phyloP scores from a whole-genome alignment of 2,113 vertebrate genomes.

The Microcebus murinus region DNA sequence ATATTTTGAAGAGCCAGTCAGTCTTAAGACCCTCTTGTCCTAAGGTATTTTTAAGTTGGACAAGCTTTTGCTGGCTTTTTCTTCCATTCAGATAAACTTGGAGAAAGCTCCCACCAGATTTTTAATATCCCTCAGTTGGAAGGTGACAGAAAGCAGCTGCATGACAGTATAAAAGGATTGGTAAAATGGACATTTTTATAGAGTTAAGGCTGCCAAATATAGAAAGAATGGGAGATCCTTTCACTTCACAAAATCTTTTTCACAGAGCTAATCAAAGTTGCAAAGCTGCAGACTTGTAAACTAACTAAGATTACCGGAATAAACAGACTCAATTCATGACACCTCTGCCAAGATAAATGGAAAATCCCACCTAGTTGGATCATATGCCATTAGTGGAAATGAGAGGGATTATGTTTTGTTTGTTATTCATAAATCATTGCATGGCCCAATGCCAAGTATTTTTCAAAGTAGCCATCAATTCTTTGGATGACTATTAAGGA shows the following conservation, averaged over 20 bases:
- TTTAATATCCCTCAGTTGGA: slow-evolving; percentile 77
- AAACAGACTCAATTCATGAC: slow-evolving; percentile 71
- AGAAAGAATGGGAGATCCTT: slow-evolving; percentile 75
- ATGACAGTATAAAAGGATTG: slow-evolving; percentile 67
- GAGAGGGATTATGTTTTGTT: slow-evolving; percentile 67
- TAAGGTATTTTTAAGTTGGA: slow-evolving; percentile 77
- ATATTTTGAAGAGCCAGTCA: slow-evolving; percentile 70
- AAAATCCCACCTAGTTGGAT: slow-evolving; percentile 82
- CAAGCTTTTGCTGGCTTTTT: slow-evolving; percentile 76
- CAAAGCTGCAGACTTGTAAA: slow-evolving; percentile 70
- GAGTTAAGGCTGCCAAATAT: slow-evolving; percentile 71
- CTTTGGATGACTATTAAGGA: slow-evolving; percentile 20
- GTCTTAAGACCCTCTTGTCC: slow-evolving; percentile 58
- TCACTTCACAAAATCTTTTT: slow-evolving; percentile 65
- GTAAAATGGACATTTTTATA: slow-evolving; percentile 80
- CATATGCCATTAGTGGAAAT: slow-evolving; percentile 72
- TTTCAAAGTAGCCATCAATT: slow-evolving; percentile 54
- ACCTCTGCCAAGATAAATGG: slow-evolving; percentile 78
- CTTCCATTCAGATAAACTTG: slow-evolving; percentile 71
- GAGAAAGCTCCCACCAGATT: slow-evolving; percentile 67
- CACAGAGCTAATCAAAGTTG: slow-evolving; percentile 75
- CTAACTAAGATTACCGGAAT: slow-evolving; percentile 77
- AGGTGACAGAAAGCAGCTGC: slow-evolving; percentile 77
- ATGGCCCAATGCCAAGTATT: slow-evolving; percentile 33
- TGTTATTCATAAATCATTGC: slow-evolving; percentile 65